Percentiles rank a stretch among this genome's conserved stretches.
Conservation (phyloP, 2,797 vertebrate species). For the Arvicola amphibius region DNA sequence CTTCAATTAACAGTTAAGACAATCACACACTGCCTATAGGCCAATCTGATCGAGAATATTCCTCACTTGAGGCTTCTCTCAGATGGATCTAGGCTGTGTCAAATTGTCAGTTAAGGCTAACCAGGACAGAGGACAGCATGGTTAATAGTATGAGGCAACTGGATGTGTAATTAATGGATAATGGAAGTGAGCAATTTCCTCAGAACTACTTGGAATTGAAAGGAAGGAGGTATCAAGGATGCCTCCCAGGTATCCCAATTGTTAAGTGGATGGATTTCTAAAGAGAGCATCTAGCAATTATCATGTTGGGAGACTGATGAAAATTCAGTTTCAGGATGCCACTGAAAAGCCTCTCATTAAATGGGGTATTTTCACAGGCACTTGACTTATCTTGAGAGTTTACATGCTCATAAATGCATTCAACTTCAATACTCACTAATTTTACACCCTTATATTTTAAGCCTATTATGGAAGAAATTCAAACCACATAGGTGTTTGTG, state of each 20-base stretch:
- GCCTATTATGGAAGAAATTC: conserved; percentile 71
- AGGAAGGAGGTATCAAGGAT: neutral
- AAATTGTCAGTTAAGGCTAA: neutral
- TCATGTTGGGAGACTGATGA: neutral
- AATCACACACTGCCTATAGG: neutral
- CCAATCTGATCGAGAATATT: neutral
- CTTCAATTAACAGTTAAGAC: neutral
- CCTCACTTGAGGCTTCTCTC: neutral
- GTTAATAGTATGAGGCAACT: neutral
- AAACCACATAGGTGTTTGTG: conserved; percentile 68
- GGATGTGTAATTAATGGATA: neutral
- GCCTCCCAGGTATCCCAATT: neutral
- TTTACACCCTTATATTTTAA: conserved; percentile 66
- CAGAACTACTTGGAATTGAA: neutral
- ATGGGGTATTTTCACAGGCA: neutral
- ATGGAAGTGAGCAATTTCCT: neutral
- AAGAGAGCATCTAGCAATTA: neutral
- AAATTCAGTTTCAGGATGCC: neutral
- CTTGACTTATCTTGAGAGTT: conserved; percentile 78
- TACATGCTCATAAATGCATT: conserved; percentile 76
- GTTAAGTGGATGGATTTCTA: neutral
- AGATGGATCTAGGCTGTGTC: neutral
- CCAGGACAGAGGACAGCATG: neutral
- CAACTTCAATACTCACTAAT: conserved; percentile 70
- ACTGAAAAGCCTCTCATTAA: conserved; percentile 35